Percentiles rank a stretch among this genome's conserved stretches.
These are phyloP conservation scores for Panthera tigris DNA, from an alignment of 2,113 vertebrate genomes.

Conservation along the genomic window DNA sequence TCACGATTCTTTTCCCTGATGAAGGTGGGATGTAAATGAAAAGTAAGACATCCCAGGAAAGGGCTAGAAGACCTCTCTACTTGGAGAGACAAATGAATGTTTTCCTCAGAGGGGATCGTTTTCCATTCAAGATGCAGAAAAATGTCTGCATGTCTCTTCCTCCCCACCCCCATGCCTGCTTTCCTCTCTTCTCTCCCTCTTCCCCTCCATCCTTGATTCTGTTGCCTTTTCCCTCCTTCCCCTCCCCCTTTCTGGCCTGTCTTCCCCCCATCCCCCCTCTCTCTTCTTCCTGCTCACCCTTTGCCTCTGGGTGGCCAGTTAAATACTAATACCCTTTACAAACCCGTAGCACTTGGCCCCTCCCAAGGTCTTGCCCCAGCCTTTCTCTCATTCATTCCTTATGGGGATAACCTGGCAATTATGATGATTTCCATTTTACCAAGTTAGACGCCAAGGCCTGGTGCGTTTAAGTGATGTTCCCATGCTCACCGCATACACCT, in stretches of 20 bases:
- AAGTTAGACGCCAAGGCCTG: background rate
- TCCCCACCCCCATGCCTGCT: background rate
- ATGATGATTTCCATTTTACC: background rate
- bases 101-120: background rate
- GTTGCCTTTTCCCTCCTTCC: background rate
- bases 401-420: background rate
- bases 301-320: background rate
- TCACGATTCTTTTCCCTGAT: background rate
- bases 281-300: background rate
- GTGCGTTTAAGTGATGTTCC: background rate
- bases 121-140: background rate
- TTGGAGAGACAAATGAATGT: background rate
- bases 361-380: background rate
- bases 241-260: background rate
- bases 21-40: background rate
- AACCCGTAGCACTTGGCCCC: background rate
- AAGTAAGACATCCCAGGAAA: background rate
- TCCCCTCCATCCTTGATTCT: background rate
- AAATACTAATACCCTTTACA: background rate
- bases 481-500: background rate
- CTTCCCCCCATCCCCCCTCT: background rate
- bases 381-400: background rate
- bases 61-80: background rate
- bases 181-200: too few species aligned
- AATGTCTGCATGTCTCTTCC: background rate